These are phyloP conservation scores for Porites cylindrica DNA, from an alignment of 92 coral and sea anemone species.

Conservation along the genomic window DNA sequence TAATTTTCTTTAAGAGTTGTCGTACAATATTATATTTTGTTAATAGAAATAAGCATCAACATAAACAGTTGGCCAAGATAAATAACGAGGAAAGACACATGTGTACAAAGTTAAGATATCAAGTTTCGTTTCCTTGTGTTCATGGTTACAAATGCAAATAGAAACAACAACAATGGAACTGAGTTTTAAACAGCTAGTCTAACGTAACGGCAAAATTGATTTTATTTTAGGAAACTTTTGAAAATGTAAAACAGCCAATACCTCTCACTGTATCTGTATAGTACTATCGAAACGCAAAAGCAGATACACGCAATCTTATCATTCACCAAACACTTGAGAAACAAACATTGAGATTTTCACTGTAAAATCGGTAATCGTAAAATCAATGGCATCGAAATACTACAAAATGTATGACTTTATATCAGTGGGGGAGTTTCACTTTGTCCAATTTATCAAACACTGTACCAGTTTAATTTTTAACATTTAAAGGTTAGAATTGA, in stretches of 20 bases:
- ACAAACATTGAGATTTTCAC: conserved; percentile 15
- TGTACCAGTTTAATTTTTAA: too few species aligned
- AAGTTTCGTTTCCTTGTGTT: conserved; percentile 50
- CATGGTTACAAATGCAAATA: conserved; percentile 51
- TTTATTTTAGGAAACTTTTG: not conserved
- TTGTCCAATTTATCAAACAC: not conserved
- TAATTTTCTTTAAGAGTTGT: not conserved
- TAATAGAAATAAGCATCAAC: not conserved
- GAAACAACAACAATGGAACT: conserved; percentile 4
- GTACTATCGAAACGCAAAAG: not conserved
- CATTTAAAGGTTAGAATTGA: not conserved
- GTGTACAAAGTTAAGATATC: not conserved
- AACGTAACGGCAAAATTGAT: conserved; percentile 29
- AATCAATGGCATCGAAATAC: not conserved
- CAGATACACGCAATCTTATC: conserved; percentile 3
- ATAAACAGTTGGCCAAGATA: not conserved
- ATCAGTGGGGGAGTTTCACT: not conserved
- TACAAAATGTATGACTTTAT: not conserved
- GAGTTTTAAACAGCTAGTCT: not conserved
- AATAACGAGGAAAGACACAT: not conserved
- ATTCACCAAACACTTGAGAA: conserved; percentile 3
- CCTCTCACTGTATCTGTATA: not conserved
- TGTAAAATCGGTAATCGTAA: not conserved
- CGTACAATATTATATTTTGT: not conserved
- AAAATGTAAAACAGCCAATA: not conserved